Conservation (phyloP, 2,113 vertebrate genomes). For the Pycnonotus jocosus region DNA sequence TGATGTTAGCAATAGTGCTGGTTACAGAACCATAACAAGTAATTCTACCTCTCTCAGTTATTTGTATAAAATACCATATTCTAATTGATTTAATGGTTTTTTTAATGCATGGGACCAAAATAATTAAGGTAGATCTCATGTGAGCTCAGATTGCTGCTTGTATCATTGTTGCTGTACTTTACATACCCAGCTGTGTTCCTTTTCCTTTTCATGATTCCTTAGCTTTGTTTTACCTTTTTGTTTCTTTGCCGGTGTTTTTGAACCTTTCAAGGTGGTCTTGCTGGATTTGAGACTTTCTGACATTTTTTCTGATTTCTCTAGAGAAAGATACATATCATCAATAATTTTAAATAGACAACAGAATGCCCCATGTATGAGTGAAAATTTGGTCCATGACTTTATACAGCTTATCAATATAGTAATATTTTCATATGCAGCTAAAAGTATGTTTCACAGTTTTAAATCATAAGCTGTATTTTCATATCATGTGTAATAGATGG, state of each 20-base stretch:
- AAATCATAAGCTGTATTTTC: background rate
- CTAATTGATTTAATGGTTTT: background rate
- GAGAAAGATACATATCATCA: background rate
- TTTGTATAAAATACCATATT: background rate
- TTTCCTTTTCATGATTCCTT: constrained; percentile 47
- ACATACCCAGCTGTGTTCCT: constrained; percentile 20
- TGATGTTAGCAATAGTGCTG: background rate
- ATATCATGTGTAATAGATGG: background rate
- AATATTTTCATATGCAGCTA: background rate
- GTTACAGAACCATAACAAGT: background rate
- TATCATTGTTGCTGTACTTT: background rate
- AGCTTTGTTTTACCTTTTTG: background rate
- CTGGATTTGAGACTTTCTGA: background rate
- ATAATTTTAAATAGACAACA: background rate
- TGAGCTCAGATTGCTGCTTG: background rate
- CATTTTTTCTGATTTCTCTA: constrained; percentile 52
- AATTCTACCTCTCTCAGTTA: background rate
- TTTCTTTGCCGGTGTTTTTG: constrained; percentile 32
- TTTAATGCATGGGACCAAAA: background rate
- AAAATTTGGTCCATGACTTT: background rate
- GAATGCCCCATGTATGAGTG: background rate
- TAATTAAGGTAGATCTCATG: background rate
- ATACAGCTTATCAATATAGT: background rate
- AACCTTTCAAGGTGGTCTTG: background rate
- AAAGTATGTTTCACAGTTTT: background rate